phyloP scores from a whole-genome alignment of 2,888 invertebrate genomes.

The Habroteleia sp. region DNA sequence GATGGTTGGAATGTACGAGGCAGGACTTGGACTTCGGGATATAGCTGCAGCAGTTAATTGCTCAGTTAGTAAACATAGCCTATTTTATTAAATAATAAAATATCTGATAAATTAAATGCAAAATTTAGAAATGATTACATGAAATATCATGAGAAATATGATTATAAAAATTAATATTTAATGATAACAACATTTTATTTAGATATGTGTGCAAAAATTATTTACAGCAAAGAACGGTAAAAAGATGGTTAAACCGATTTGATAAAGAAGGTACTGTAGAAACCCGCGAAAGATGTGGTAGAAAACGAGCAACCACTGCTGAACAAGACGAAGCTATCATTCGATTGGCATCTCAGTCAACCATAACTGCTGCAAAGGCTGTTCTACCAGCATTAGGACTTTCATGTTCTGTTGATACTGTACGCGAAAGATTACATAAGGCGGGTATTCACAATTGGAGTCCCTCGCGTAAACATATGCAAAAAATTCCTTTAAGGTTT shows the following conservation, averaged over 20 bases:
- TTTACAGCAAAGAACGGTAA: conserved; percentile 78
- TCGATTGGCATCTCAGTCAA: conserved; percentile 77
- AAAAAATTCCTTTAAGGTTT: conserved; percentile 77
- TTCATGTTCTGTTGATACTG: conserved; percentile 78
- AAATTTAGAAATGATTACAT: too few relatives aligned
- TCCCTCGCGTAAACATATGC: conserved; percentile 78
- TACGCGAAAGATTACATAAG: conserved; percentile 78
- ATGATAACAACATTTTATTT: too few relatives aligned
- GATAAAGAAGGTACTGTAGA: conserved; percentile 79
- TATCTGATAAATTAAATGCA: background rate
- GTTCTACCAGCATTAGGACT: conserved; percentile 79
- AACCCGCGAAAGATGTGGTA: conserved; percentile 78
- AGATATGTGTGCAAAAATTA: background rate
- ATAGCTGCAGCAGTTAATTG: conserved; percentile 79
- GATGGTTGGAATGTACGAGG: conserved; percentile 80
- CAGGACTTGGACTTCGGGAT: conserved; percentile 77
- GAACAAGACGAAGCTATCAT: conserved; percentile 79
- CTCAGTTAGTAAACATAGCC: conserved; percentile 72
- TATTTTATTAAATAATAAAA: too few relatives aligned
- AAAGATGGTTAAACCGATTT: conserved; percentile 79
- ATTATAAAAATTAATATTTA: conserved; percentile 23
- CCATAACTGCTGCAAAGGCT: conserved; percentile 79
- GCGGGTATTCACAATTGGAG: conserved; percentile 80
- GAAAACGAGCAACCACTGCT: conserved; percentile 77
- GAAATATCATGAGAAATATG: background rate